phyloP scores from a whole-genome alignment of 2,888 invertebrate species.

The Agriopis marginaria region DNA sequence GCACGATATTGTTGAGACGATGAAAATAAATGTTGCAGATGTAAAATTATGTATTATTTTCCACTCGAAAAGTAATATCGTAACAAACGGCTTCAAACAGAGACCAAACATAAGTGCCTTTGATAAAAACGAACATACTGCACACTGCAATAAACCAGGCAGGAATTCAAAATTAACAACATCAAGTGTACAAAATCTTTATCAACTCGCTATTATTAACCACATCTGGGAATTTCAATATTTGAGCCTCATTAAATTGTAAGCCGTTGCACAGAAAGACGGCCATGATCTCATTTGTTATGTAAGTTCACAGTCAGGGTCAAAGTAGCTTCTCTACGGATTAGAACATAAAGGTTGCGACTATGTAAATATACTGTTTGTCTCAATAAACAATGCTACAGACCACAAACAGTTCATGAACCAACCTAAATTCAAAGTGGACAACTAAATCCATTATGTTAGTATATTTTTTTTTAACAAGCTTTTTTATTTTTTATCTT shows the following conservation, averaged over 20 bases:
- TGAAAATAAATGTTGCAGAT: too few relatives aligned
- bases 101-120: background rate
- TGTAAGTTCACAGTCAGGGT: conserved; percentile 56
- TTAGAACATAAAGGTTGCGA: too few relatives aligned
- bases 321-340: conserved; percentile 20
- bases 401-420: background rate
- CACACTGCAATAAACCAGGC: background rate
- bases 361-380: conserved; percentile 2
- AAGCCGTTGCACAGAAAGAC: conserved; percentile 29
- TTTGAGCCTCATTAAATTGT: conserved; percentile 31
- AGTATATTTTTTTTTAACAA: too few relatives aligned
- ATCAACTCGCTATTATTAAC: conserved; percentile 3
- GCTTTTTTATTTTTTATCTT: too few relatives aligned
- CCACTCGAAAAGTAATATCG: too few relatives aligned
- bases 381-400: background rate
- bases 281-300: conserved; percentile 49
- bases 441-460: too few relatives aligned
- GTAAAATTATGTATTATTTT: background rate
- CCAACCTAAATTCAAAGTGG: background rate
- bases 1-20: too few relatives aligned
- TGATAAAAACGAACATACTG: background rate
- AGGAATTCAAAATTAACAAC: background rate
- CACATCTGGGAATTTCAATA: conserved; percentile 15
- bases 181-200: conserved; percentile 9
- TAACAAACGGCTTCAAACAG: too few relatives aligned